These are phyloP conservation scores for Linyphia triangularis DNA, from an alignment of 2,888 invertebrate genomes.

Conservation along the genomic window DNA sequence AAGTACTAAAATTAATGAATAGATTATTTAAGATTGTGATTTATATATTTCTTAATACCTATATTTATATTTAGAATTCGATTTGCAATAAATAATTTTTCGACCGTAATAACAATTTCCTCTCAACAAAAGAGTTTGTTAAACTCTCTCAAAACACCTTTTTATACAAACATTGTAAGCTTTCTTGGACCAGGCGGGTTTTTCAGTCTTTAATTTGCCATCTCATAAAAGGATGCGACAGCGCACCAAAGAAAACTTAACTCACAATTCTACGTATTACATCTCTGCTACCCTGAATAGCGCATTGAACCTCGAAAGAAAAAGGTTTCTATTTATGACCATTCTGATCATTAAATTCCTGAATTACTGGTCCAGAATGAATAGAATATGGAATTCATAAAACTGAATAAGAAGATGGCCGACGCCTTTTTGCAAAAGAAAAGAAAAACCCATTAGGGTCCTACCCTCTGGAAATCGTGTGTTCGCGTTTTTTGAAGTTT, in stretches of 20 bases:
- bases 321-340: neutral
- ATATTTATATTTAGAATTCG: too few relatives aligned
- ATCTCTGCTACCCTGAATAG: neutral
- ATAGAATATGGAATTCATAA: neutral
- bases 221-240: neutral
- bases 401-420: neutral
- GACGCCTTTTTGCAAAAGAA: neutral
- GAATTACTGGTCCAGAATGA: neutral
- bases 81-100: too few relatives aligned
- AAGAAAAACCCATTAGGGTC: constrained; percentile 3
- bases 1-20: too few relatives aligned
- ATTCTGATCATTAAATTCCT: neutral
- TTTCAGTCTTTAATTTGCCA: too few relatives aligned
- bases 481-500: neutral
- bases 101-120: too few relatives aligned
- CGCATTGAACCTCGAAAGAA: neutral
- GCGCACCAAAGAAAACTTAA: neutral
- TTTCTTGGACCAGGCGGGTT: neutral
- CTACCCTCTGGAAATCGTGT: constrained; percentile 1
- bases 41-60: too few relatives aligned
- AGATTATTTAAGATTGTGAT: too few relatives aligned
- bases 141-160: neutral
- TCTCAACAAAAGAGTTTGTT: too few relatives aligned
- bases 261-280: neutral
- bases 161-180: neutral